Conservation (phyloP, 2,113 vertebrate species). For the Microcebus murinus region DNA sequence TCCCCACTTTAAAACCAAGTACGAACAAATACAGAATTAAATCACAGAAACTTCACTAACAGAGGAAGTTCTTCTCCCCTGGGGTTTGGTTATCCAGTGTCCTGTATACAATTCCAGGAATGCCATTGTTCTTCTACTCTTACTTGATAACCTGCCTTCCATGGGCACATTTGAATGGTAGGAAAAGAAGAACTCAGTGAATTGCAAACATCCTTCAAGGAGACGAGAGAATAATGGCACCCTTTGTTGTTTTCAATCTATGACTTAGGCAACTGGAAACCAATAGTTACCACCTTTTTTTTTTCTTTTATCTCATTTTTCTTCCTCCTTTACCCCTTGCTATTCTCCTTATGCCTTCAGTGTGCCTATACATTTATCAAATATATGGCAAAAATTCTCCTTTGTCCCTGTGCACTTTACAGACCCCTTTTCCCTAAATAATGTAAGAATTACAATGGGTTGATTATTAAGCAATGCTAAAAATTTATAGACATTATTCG, state of each 20-base stretch:
- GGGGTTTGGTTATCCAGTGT: no score
- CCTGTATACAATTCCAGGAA: neutral
- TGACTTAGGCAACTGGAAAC: neutral
- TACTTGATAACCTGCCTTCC: neutral
- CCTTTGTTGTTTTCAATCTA: neutral
- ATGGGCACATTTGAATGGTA: fast-evolving
- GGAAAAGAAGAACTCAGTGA: neutral
- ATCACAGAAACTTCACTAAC: neutral
- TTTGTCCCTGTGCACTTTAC: neutral
- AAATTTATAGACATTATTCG: neutral
- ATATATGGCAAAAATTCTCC: neutral
- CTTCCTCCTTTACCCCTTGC: fast-evolving
- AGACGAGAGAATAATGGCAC: neutral
- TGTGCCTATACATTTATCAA: neutral
- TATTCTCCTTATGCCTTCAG: neutral
- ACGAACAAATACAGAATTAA: neutral
- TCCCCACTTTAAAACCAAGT: neutral
- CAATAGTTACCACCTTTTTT: neutral
- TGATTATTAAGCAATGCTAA: neutral
- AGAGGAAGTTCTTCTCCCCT: neutral
- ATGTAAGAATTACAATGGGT: neutral
- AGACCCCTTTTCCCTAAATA: neutral
- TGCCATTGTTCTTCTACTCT: fast-evolving
- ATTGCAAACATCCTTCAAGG: neutral
- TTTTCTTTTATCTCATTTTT: neutral